A percentile compares a stretch with the other conserved stretches of the same genome.
Evolutionary conservation across 2,888 invertebrate species (phyloP).

Genomic region (Pollenia griseotomentosa): DNA sequence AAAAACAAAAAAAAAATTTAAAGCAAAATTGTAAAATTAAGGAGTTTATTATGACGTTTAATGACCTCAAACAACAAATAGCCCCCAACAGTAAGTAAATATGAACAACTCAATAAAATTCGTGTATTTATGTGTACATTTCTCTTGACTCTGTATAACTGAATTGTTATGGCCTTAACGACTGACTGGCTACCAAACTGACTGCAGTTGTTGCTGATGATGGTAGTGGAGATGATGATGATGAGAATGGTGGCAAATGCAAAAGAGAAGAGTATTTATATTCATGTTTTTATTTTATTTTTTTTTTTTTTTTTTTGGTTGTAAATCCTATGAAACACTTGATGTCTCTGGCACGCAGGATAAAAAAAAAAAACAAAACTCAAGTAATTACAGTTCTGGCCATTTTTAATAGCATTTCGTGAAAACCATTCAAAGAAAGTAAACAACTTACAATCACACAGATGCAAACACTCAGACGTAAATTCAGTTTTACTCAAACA

Average conservation of each 20-base stretch:
- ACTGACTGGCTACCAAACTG: conserved; percentile 33
- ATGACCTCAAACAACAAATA: conserved; percentile 71
- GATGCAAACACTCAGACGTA: neutral
- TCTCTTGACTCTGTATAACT: conserved; percentile 29
- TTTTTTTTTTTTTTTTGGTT: conserved; percentile 51
- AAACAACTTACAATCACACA: conserved; percentile 62
- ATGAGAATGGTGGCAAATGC: conserved; percentile 22
- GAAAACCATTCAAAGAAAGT: conserved; percentile 70
- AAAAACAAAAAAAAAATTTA: conserved; percentile 21
- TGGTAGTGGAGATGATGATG: neutral
- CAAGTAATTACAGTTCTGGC: conserved; percentile 70
- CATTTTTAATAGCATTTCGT: conserved; percentile 70
- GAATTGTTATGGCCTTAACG: conserved; percentile 53
- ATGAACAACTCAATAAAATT: conserved; percentile 72
- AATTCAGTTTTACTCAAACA: conserved; percentile 16
- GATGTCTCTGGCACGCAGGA: conserved; percentile 69
- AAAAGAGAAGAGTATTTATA: conserved; percentile 27
- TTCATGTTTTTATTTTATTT: conserved; percentile 45
- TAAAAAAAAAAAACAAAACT: conserved; percentile 18
- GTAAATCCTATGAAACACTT: conserved; percentile 65
- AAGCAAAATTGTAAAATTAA: conserved; percentile 71
- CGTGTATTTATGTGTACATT: conserved; percentile 55
- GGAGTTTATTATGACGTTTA: conserved; percentile 72
- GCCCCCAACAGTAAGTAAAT: conserved; percentile 71
- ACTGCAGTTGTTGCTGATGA: conserved; percentile 27